Percentiles rank a stretch among this genome's conserved stretches.
phyloP scores from a whole-genome alignment of 2,113 vertebrate species.

The Myodes glareolus region DNA sequence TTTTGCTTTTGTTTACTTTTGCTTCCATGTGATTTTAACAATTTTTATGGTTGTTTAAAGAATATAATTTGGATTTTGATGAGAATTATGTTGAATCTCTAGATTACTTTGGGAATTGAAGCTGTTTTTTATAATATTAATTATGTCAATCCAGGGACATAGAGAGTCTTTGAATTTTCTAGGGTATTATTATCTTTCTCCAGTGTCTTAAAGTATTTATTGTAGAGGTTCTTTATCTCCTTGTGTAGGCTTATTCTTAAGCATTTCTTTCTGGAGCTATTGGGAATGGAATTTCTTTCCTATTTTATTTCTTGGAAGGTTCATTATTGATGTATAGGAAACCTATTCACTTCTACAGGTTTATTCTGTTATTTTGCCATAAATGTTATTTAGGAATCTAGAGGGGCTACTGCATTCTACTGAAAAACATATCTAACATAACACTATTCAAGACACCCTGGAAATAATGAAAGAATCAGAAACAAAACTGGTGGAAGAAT shows the following conservation, averaged over 20 bases:
- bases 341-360: neutral
- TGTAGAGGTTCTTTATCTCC: neutral
- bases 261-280: neutral
- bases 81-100: neutral
- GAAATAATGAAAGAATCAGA: neutral
- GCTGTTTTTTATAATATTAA: neutral
- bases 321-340: too few species aligned
- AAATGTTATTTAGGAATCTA: neutral
- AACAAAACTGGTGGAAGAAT: neutral
- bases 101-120: neutral
- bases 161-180: neutral
- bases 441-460: neutral
- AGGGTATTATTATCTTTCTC: neutral
- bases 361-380: neutral
- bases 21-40: too few species aligned
- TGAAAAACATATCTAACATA: neutral
- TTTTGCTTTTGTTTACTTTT: neutral
- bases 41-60: neutral
- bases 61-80: neutral
- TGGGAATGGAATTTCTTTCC: neutral
- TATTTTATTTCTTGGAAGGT: neutral
- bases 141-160: neutral
- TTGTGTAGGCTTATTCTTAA: neutral
- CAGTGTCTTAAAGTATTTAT: neutral
- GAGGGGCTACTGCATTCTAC: neutral